Evolutionary conservation across 2,888 invertebrate species (phyloP), one percentile per base, ranked within the genome.

Genomic region (Asteroscopus sphinx): DNA sequence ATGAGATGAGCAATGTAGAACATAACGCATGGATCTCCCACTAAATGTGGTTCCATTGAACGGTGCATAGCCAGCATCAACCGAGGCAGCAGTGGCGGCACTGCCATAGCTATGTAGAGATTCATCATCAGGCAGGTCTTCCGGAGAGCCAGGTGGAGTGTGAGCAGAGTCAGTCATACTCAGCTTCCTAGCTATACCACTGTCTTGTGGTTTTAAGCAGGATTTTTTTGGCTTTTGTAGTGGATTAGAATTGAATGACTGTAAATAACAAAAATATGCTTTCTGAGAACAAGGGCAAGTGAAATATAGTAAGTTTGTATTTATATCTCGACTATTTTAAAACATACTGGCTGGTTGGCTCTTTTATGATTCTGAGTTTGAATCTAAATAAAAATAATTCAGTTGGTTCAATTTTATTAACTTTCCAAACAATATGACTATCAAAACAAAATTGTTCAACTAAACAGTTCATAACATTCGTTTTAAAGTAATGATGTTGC

Each of bases 1-100:
- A 85, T 97, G 96, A 69, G 97, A 96, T 49, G 97, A 97, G 86
- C 98, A 98, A 86, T 98, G 98, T 44, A 98, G 96, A 60, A 98
- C 97, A 87, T 97, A 98, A 75, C 97, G 96, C 94, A 96, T 96
- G 60, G 95, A 96, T 46, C 96, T 92, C 6, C 96, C 96, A 83
- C 96, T 96, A 77, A 96, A 96, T 8, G 96, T 96, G 35, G 96
- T 96, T 28, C 96, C 96, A 84, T 96, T 96, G 76, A 96, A 95
- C 62, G 97, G 97, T 64, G 97, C 97, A 88, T 96, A 97, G 25
- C 97, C 97, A 83, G 97, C 97, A 86, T 97, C 97, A 80, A 97
- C 96, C 12, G 97, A 97, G 46, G 97, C 96, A 65, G 97, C 96
- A 59, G 97, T 97, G 76, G 97, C 97, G 67, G 96, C 96, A 87